phyloP scores from a whole-genome alignment of 2,888 invertebrate species.

The Hirudinaria manillensis region DNA sequence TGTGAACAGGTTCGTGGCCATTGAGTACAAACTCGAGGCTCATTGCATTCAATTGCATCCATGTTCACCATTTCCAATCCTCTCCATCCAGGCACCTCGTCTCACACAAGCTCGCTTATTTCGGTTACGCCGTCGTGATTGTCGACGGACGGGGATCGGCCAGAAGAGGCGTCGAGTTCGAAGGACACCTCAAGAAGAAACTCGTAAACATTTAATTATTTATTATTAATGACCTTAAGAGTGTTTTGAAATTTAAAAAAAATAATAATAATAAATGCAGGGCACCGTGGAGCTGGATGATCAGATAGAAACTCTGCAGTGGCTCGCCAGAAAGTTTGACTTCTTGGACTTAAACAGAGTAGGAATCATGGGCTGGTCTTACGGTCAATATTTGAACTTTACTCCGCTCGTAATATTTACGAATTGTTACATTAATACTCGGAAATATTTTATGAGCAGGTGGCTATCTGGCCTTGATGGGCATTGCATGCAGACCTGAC shows the following conservation, averaged over 20 bases:
- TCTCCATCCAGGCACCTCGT: constrained; percentile 93
- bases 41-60: neutral
- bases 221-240: neutral
- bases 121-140: constrained; percentile 90
- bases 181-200: constrained; percentile 77
- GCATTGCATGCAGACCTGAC: constrained; percentile 81
- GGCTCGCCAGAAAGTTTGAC: constrained; percentile 68
- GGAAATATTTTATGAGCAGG: constrained; percentile 42
- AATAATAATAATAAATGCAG: constrained; percentile 46
- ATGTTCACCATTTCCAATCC: neutral
- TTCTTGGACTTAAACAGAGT: constrained; percentile 86
- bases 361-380: constrained; percentile 97
- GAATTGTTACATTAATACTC: neutral
- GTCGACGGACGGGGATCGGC: constrained; percentile 92
- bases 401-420: neutral
- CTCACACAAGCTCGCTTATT: constrained; percentile 88
- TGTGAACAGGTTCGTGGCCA: constrained; percentile 40
- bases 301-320: constrained; percentile 86
- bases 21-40: neutral
- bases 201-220: constrained; percentile 61
- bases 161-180: constrained; percentile 84
- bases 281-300: constrained; percentile 88
- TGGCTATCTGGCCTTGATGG: constrained; percentile 92
- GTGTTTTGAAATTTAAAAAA: neutral
- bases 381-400: constrained; percentile 62